Evolutionary conservation across 2,888 invertebrate genomes (phyloP).

Genomic region (Belgica antarctica): DNA sequence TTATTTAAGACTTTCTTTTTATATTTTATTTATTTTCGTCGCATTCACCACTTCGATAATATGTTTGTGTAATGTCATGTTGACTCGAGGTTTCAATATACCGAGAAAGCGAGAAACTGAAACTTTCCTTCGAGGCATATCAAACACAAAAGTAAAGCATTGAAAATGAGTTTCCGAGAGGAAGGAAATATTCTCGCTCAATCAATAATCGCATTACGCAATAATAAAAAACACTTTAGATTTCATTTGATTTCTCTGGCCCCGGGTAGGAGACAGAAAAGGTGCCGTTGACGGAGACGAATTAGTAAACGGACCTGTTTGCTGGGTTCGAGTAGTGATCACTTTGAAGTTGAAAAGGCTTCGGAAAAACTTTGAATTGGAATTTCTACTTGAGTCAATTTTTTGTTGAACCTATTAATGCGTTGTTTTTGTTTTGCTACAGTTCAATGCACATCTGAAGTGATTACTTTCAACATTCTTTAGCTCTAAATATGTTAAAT

Average conservation of each 20-base stretch:
- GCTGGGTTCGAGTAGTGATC: too few relatives aligned
- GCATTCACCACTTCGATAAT: constrained; percentile 25
- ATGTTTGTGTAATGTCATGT: constrained; percentile 29
- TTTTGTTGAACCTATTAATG: too few relatives aligned
- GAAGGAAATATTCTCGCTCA: constrained; percentile 28
- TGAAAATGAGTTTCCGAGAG: constrained; percentile 11
- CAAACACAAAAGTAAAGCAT: neutral
- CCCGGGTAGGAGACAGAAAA: too few relatives aligned
- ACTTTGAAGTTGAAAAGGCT: too few relatives aligned
- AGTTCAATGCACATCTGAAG: too few relatives aligned
- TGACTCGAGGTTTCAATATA: constrained; percentile 11
- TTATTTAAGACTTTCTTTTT: constrained; percentile 15
- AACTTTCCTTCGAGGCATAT: neutral
- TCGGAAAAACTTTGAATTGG: too few relatives aligned
- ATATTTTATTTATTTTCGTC: neutral
- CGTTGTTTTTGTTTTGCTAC: neutral
- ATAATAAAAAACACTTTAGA: constrained; percentile 27
- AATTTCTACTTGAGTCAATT: too few relatives aligned
- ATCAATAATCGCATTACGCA: constrained; percentile 41
- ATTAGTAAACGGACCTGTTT: too few relatives aligned
- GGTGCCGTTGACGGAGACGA: neutral
- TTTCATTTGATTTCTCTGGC: constrained; percentile 15
- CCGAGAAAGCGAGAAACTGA: neutral
- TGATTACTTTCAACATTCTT: too few relatives aligned
- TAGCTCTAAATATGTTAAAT: too few relatives aligned